Base-by-base conservation (phyloP, 2,888 invertebrate species). In the Drosophila pseudotakahashii region DNA sequence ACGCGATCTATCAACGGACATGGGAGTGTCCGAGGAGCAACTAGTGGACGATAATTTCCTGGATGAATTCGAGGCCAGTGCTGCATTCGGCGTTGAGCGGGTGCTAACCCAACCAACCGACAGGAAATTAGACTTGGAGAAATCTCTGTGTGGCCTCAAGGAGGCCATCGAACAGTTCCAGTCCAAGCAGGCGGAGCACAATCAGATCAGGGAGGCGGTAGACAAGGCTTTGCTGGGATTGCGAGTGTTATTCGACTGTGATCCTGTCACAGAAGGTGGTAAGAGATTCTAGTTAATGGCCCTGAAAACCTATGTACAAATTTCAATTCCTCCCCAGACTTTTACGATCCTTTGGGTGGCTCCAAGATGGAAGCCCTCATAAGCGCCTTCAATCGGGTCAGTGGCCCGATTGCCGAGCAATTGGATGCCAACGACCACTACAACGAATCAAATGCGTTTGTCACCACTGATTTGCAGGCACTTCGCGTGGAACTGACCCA, bases 101-200 rank as follows among this genome's bases (percentile, higher is more conserved):
- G 68, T 69, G 1, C 73, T 87, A 16, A 57, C 34, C 13, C 32
- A 63, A 14, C 83, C 82, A 0, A 57, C 75, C 0, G 63, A 41
- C 16, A 48, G 2, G 13, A 32, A 9, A 7, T 32, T 30, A 0
- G 57, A 47, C 6, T 61, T 90, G n/a, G 89, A 90, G 7, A 32
- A 55, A 1, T 77, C 85, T 1, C 69, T 89, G 1, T 51, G 37
- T 3, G 64, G 58, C 1, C 74, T 91, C 0, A 89, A 89, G 32
- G 80, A 88, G 2, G 72, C 71, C 2, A 88, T 91, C 48, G 90
- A 91, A 34, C 75, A 72, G 6, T 91, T 91, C 53, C 84, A 89
- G 36, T 73, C 73, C 3, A 88, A 88, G 48, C 84, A 89, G 47
- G 39, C 76, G 3, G 79, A 81, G 19, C 75, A 82, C 9, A 88